Base-by-base conservation (phyloP, 2,113 vertebrate species). In the Ciconia stormi region DNA sequence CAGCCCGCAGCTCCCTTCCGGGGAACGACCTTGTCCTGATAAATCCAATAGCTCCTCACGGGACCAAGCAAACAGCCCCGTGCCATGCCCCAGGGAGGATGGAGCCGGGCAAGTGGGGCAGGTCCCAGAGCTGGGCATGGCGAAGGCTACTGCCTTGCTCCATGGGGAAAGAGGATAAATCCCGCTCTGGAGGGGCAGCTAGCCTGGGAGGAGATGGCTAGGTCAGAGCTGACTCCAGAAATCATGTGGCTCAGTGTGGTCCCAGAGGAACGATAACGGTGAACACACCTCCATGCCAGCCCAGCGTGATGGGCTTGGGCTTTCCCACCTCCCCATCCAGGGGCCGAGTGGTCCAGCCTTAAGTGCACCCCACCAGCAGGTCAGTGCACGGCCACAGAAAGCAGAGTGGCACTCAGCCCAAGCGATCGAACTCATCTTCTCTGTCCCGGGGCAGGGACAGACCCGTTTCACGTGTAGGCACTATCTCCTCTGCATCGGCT, bases 1-100 rank as follows among this genome's bases (percentile, higher is more conserved):
- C 58, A 49, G 71, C 72, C 56, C 0, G 0, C n/a, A 63, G 50
- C 52, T 36, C 55, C 6, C 32, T 30, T 5, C 27, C 0, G 2
- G 40, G 58, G 2, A 86, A 71, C 0, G 5, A 90, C 63, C 71
- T 79, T 44, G 79, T 89, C 82, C 38, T 38, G 82, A 38, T 38
- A 53, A 55, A 76, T 72, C 59, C 71, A 63, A 30, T 7, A 81
- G 49, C 49, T 78, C 13, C 29, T 46, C 85, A 23, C 17, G 66
- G 76, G 25, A 82, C 17, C 42, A 44, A 70, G 22, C 14, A 6
- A 65, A 30, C 2, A 42, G 81, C n/a, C 77, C 69, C 2, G 0
- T 61, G 81, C 29, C 19, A 7, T 69, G 81, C 6, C 49, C 32
- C 50, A 34, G 21, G 46, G 36, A 53, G 23, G 53, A 0, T 36